Evolutionary conservation across 1,140 invertebrate genomes (phyloP).

Genomic region (Nephila pilipes): DNA sequence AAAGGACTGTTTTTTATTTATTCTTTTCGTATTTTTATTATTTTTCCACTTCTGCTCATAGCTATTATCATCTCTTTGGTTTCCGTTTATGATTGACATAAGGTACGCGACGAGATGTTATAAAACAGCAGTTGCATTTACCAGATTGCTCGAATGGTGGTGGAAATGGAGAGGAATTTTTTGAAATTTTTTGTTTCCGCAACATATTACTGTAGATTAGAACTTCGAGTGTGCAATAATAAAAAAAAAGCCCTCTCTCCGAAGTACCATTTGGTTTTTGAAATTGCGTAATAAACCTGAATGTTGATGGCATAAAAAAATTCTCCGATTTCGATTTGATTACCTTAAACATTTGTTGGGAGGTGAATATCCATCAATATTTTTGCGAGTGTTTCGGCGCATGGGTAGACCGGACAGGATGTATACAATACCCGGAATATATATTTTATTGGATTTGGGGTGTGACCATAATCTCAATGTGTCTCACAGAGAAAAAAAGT

Average conservation of each 20-base stretch:
- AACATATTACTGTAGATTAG: neutral
- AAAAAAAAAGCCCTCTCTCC: neutral
- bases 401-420: too few species aligned
- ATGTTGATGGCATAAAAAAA: neutral
- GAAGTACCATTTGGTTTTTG: neutral
- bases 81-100: constrained; percentile 59
- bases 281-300: neutral
- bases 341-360: neutral
- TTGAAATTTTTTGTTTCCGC: neutral
- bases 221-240: neutral
- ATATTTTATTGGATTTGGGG: too few species aligned
- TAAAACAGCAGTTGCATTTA: constrained; percentile 72
- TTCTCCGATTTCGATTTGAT: constrained; percentile 16
- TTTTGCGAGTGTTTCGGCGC: too few species aligned
- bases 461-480: too few species aligned
- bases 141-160: constrained; percentile 53
- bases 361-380: neutral
- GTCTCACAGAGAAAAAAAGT: too few species aligned
- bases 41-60: constrained; percentile 2
- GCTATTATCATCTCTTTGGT: constrained; percentile 51
- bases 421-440: too few species aligned
- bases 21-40: constrained; percentile 1
- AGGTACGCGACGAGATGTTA: neutral
- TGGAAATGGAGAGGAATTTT: neutral
- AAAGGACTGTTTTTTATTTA: neutral